These are phyloP conservation scores for Pelmatolapia mariae DNA, from an alignment of 2,113 vertebrate genomes.

Conservation along the genomic window DNA sequence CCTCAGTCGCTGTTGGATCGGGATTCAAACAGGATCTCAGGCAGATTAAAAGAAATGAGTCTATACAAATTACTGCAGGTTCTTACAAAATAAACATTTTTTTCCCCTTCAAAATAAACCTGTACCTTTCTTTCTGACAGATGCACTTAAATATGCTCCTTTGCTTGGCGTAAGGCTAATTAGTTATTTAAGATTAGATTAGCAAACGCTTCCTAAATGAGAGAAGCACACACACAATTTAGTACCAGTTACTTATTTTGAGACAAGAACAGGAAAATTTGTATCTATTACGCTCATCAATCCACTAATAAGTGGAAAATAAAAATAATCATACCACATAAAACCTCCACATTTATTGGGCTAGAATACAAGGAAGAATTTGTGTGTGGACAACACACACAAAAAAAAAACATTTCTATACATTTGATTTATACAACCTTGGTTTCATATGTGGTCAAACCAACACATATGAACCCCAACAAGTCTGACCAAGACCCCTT, in stretches of 20 bases:
- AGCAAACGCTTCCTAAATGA: not conserved
- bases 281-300: not conserved
- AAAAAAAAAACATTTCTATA: not conserved
- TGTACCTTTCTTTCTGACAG: not conserved
- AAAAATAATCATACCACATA: not conserved
- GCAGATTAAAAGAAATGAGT: conserved; percentile 1
- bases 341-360: not conserved
- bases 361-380: not conserved
- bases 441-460: not conserved
- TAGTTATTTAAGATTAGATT: not conserved
- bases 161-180: not conserved
- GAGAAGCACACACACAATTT: not conserved
- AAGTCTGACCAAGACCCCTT: not conserved
- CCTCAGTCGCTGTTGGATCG: not conserved
- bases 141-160: not conserved
- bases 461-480: not conserved
- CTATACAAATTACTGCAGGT: not conserved
- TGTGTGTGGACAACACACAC: not conserved
- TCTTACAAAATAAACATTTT: not conserved
- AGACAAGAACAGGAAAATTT: not conserved
- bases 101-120: not conserved
- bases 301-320: not conserved
- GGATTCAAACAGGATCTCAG: not conserved
- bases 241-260: not conserved
- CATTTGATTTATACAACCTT: not conserved